Evolutionary conservation across 2,797 vertebrate genomes (phyloP).

Genomic region (Characodon lateralis): DNA sequence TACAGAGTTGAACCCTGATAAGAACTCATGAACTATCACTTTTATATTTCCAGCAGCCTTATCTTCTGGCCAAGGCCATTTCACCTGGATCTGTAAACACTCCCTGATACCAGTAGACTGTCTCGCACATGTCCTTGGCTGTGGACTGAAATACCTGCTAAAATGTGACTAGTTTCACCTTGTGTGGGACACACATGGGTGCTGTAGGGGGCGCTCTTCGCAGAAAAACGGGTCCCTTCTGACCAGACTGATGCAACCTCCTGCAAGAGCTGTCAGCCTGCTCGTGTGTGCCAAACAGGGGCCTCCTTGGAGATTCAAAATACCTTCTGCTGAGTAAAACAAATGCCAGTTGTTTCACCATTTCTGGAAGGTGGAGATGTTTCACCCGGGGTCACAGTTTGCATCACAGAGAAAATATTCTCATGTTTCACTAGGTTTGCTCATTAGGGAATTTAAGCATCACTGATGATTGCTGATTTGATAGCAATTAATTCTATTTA

Average conservation of each 20-base stretch:
- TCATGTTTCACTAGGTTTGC: background rate
- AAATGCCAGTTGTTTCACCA: constrained; percentile 9
- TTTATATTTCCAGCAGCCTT: constrained; percentile 60
- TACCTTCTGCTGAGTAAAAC: constrained; percentile 40
- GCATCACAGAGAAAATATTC: background rate
- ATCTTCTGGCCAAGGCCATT: constrained; percentile 55
- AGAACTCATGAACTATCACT: constrained; percentile 16
- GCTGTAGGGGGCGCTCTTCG: constrained; percentile 18
- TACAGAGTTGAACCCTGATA: background rate
- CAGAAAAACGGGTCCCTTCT: background rate
- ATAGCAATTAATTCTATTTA: background rate
- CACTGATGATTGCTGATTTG: no score
- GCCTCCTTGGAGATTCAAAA: constrained; percentile 18
- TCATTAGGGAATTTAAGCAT: no score
- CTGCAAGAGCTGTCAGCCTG: constrained; percentile 61
- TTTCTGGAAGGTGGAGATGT: background rate
- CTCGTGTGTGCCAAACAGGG: constrained; percentile 19
- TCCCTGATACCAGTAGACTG: constrained; percentile 42
- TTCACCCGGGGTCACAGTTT: background rate
- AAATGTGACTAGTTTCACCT: constrained; percentile 44
- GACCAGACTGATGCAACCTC: constrained; percentile 73
- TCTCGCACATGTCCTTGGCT: constrained; percentile 57
- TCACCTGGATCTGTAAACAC: constrained; percentile 35
- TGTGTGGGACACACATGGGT: background rate
- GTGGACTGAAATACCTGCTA: constrained; percentile 47